phyloP scores from a whole-genome alignment of 2,888 invertebrate genomes.

The Dermolepida albohirtum region DNA sequence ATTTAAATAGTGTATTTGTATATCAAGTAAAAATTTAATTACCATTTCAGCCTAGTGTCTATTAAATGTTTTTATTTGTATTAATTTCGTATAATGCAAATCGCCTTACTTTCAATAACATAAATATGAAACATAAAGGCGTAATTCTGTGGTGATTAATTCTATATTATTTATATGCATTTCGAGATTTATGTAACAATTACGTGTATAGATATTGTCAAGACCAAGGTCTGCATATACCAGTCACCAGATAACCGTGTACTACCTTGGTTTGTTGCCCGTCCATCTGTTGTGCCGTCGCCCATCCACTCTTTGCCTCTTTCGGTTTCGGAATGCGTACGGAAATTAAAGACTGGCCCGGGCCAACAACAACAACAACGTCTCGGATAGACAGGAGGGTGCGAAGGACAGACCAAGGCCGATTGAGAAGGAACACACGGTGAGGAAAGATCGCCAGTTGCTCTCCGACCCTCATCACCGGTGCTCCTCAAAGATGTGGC shows the following conservation, averaged over 20 bases:
- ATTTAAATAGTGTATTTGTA: no score
- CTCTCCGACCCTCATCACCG: slow-evolving; percentile 48
- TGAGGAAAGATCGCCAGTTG: slow-evolving; percentile 44
- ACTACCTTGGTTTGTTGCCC: slow-evolving; percentile 52
- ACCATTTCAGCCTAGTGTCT: no score
- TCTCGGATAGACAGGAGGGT: slow-evolving; percentile 53
- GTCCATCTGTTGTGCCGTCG: slow-evolving; percentile 4
- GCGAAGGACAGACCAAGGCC: slow-evolving; percentile 64
- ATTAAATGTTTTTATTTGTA: no score
- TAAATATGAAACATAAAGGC: no score
- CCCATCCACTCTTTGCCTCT: slow-evolving; percentile 44
- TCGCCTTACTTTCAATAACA: no score
- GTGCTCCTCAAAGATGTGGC: slow-evolving; percentile 58
- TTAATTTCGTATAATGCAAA: no score
- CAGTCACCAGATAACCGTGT: slow-evolving; percentile 51
- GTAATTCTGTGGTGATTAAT: no score
- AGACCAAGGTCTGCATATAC: slow-evolving; percentile 49
- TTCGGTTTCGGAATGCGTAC: slow-evolving; percentile 59
- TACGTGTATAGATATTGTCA: neutral
- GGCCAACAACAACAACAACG: slow-evolving; percentile 48
- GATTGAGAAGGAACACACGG: slow-evolving; percentile 46
- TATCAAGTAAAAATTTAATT: no score
- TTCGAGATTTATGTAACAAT: no score
- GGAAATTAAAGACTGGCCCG: slow-evolving; percentile 62
- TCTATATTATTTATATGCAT: no score